Percentiles rank a stretch among this genome's conserved stretches.
Conservation (phyloP, 2,797 vertebrate genomes). For the Danionella dracula region DNA sequence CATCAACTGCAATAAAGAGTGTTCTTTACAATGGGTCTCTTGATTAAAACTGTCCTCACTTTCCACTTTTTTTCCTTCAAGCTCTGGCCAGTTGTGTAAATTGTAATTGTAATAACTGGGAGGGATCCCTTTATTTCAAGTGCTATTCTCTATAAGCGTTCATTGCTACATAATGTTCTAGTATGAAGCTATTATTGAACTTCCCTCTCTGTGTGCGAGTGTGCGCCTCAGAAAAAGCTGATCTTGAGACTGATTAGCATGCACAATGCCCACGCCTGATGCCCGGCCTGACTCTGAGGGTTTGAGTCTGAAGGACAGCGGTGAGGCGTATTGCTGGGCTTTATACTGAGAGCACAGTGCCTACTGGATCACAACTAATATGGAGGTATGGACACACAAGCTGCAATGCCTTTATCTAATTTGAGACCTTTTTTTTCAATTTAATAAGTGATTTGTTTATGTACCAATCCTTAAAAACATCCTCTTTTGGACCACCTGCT, state of each 20-base stretch:
- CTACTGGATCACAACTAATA: conserved; percentile 1
- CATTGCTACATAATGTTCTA: neutral
- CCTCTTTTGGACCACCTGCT: too few relatives aligned
- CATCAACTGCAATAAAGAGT: too few relatives aligned
- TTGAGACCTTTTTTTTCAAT: too few relatives aligned
- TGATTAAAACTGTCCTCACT: too few relatives aligned
- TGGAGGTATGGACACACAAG: neutral
- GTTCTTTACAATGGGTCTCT: too few relatives aligned
- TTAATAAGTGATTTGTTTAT: too few relatives aligned
- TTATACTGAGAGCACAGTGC: conserved; percentile 17
- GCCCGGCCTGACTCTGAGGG: conserved; percentile 27
- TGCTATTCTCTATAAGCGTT: neutral
- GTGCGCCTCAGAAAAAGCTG: conserved; percentile 4
- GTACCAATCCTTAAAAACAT: too few relatives aligned
- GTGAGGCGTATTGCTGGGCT: neutral
- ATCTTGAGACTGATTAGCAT: conserved; percentile 25
- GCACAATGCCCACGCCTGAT: conserved; percentile 25
- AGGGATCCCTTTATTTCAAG: too few relatives aligned
- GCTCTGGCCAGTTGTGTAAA: too few relatives aligned
- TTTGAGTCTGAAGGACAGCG: conserved; percentile 39
- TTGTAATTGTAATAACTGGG: too few relatives aligned
- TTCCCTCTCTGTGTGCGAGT: conserved; percentile 5
- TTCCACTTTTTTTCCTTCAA: too few relatives aligned
- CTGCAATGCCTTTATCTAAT: too few relatives aligned
- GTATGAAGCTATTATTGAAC: neutral